Evolutionary conservation across 1,140 invertebrate genomes (phyloP).

Genomic region (Drosophila varians): DNA sequence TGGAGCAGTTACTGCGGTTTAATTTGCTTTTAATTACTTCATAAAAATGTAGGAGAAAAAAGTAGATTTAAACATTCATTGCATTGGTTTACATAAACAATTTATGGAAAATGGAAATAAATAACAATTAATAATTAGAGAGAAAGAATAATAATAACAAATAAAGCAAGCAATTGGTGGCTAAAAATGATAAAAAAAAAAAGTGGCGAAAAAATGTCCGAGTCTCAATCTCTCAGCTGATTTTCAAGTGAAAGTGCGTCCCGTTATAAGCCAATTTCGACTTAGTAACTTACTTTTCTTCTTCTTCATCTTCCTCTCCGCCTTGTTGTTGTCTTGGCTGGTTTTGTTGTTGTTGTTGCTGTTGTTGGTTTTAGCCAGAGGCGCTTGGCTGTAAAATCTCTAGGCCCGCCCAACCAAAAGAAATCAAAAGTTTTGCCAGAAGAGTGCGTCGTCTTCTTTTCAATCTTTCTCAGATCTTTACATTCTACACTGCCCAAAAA

Average conservation of each 20-base stretch:
- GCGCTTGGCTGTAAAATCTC: constrained; percentile 49
- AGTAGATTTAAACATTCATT: too few relatives aligned
- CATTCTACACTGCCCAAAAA: constrained; percentile 8
- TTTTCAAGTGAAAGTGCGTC: constrained; percentile 66
- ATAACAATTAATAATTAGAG: too few relatives aligned
- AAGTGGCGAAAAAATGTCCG: neutral
- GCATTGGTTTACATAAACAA: too few relatives aligned
- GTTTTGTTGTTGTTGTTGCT: constrained; percentile 18
- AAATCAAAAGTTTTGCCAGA: constrained; percentile 61
- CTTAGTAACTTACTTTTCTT: constrained; percentile 70
- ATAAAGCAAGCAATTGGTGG: neutral
- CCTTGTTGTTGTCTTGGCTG: neutral
- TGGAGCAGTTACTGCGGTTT: too few relatives aligned
- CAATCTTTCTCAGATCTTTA: neutral
- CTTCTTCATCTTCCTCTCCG: constrained; percentile 11
- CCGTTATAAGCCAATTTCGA: constrained; percentile 70
- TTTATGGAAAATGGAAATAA: too few relatives aligned
- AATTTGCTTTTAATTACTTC: neutral
- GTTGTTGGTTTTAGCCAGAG: constrained; percentile 31
- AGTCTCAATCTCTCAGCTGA: neutral
- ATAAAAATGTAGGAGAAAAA: too few relatives aligned
- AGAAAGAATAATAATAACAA: neutral
- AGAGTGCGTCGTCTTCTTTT: neutral
- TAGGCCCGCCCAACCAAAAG: constrained; percentile 44
- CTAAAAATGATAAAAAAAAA: neutral